Evolutionary conservation across 2,797 vertebrate species (phyloP), one percentile per base, ranked within the genome.

Genomic region (Phoeniculus purpureus): DNA sequence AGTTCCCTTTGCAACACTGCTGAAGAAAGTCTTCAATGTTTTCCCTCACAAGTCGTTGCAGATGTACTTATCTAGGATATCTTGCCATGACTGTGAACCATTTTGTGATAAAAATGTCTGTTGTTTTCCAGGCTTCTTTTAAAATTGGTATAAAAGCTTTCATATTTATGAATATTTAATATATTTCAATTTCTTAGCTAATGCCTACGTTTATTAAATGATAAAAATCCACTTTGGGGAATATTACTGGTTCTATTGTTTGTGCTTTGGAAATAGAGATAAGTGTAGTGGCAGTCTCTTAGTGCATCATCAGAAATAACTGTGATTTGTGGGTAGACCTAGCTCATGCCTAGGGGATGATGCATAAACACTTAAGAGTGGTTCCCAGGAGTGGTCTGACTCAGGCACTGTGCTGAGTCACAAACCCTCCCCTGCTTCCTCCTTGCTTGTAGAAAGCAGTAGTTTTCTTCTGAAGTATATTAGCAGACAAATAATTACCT

Each of bases 331-430:
- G 51, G 61, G 61, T 19, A 67, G 51, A 6, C 51, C 29, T 60
- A 11, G 15, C 45, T 82, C 0, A 0, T 80, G 66, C 47, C 76
- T 62, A n/a, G 77, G 80, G 71, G n/a, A 50, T 70, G 51, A 40
- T 71, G 56, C 80, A 73, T 43, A 64, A 95, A 47, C 54, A 32
- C 18, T 78, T n/a, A 7, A 58, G 66, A 89, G 85, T 72, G 62
- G 52, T 72, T 94, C 85, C 91, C 85, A 93, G 71, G 81, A 92
- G 60, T 31, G 43, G 73, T 87, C 52, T 92, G 93, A 96, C 60
- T 92, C 89, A 93, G 79, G 87, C 76, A 54, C 60, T 64, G n/a
- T 76, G 91, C 87, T 93, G 89, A 94, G 67, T 88, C 91, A 93
- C 91, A 89, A 60, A 83, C 71, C 85, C 87, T 94, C 71, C 76